These are phyloP conservation scores for Rafetus swinhoei DNA, from an alignment of 2,113 vertebrate species.

Conservation along the genomic window DNA sequence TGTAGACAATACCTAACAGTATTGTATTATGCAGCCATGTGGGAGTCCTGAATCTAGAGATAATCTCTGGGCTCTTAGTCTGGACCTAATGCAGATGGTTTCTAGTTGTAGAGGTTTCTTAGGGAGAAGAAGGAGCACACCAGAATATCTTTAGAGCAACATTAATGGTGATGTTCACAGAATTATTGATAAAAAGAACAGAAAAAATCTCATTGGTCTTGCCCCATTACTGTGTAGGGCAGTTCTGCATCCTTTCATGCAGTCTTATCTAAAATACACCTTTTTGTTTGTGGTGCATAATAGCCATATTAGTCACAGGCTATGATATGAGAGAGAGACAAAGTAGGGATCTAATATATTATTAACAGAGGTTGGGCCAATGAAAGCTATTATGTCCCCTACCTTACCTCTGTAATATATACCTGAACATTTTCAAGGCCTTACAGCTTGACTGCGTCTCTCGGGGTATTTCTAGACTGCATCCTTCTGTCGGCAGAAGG, in stretches of 20 bases:
- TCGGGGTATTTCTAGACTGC: no score
- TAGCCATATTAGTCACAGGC: neutral
- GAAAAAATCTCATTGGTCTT: fast-evolving
- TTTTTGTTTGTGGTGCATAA: neutral
- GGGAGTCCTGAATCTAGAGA: neutral
- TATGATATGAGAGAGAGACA: neutral
- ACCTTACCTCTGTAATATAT: neutral
- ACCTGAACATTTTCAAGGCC: neutral
- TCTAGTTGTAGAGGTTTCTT: neutral
- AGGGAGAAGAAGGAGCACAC: neutral
- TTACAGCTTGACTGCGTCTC: neutral
- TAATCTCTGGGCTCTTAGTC: neutral
- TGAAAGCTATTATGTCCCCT: neutral
- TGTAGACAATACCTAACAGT: neutral
- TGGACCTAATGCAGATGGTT: neutral
- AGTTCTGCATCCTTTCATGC: neutral
- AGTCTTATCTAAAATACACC: fast-evolving
- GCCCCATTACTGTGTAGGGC: fast-evolving
- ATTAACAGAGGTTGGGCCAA: neutral
- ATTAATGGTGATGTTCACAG: fast-evolving
- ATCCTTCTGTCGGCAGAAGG: no score
- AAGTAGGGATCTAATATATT: neutral
- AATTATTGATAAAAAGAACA: fast-evolving
- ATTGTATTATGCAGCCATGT: neutral
- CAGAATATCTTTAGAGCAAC: neutral